These are phyloP conservation scores for Trissolcus basalis DNA, from an alignment of 1,140 invertebrate species.

Conservation along the genomic window DNA sequence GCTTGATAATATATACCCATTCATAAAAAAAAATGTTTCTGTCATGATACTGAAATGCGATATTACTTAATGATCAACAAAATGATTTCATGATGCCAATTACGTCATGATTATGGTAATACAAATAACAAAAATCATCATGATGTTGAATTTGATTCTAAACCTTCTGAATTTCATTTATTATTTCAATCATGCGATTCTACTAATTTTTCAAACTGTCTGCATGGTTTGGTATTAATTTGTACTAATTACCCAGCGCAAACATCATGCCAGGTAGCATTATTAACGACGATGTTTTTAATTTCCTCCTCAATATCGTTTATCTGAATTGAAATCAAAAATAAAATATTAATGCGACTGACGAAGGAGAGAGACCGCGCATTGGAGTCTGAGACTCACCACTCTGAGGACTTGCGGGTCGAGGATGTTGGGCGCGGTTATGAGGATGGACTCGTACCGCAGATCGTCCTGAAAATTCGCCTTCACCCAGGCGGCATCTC, in stretches of 20 bases:
- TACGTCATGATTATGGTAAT: neutral
- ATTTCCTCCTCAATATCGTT: conserved; percentile 69
- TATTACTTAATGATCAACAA: no score
- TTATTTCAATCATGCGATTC: neutral
- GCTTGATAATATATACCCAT: no score
- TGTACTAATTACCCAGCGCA: conserved; percentile 71
- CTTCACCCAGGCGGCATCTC: conserved; percentile 70
- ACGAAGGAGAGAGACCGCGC: conserved; percentile 30
- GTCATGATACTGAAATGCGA: neutral
- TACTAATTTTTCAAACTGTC: neutral
- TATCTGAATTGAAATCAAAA: conserved; percentile 63
- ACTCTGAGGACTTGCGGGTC: conserved; percentile 69
- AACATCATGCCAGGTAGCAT: conserved; percentile 72
- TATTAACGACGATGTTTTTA: conserved; percentile 66
- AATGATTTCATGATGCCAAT: no score
- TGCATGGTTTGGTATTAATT: neutral
- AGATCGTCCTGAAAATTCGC: conserved; percentile 72
- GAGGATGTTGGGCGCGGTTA: conserved; percentile 74
- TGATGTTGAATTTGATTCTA: no score
- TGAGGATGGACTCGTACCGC: conserved; percentile 72
- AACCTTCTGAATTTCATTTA: no score
- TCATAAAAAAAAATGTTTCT: neutral
- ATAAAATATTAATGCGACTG: conserved; percentile 7
- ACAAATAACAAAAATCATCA: no score
- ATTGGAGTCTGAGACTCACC: conserved; percentile 61